Base-by-base conservation (phyloP, 2,888 invertebrate species). In the Corbicula japonica region DNA sequence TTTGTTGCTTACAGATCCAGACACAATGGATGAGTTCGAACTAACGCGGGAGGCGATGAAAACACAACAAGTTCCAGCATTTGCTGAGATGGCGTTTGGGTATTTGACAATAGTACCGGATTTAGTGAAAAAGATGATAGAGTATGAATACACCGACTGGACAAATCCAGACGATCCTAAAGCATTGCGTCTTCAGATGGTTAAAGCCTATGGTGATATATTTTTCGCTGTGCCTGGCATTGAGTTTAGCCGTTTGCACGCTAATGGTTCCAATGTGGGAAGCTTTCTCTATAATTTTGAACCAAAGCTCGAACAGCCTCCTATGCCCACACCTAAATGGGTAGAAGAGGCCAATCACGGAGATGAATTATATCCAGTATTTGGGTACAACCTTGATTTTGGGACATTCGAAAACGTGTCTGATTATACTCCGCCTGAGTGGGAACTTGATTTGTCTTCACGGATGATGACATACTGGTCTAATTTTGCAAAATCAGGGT, bases 141-240 rank as follows among this genome's bases (percentile, higher is more conserved):
- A 41, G 21, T 62, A 77, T 23, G 76, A 75, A 30, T 69, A 76
- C 46, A 66, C 71, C 1, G 62, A 63, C 28, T 65, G 69, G 48
- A 32, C n/a, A 23, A 18, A 72, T 34, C 60, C 54, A 10, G 8
- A 96, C 21, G 97, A 96, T 91, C 97, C 97, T 93, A n/a, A n/a
- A n/a, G n/a, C n/a, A n/a, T n/a, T 97, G 95, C n/a, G n/a, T n/a
- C n/a, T n/a, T n/a, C n/a, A n/a, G n/a, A 96, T 98, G 62, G 97
- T 97, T 18, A 97, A 97, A 90, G 96, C 97, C 6, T 97, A 98
- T 0, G 98, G 98, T n/a, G 98, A 99, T 94, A 97, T 97, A 93
- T 97, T 97, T 94, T 98, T 98, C 94, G 97, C 97, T 81, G 23
- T 23, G 10, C 58, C 50, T 6, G 35, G 44, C 0, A 8, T 52